Conservation (phyloP, 2,113 vertebrate genomes). For the Erythrolamprus reginae region DNA sequence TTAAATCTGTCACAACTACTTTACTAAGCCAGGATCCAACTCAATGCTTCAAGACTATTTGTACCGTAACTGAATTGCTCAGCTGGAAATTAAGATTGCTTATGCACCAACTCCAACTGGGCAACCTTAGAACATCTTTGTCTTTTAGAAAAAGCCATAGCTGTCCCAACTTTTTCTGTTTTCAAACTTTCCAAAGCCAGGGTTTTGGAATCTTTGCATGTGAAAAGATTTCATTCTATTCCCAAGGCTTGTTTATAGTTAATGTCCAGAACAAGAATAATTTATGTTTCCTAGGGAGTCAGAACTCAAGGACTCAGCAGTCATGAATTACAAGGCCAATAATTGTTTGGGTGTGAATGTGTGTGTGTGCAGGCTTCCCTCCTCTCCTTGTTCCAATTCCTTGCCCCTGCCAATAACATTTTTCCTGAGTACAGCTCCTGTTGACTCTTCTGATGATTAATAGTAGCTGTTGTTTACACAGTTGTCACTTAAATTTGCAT, state of each 20-base stretch:
- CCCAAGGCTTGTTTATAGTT: slow-evolving; percentile 27
- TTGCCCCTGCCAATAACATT: slow-evolving; percentile 66
- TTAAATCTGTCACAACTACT: background rate
- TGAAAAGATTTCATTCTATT: slow-evolving; percentile 26
- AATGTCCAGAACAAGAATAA: slow-evolving; percentile 48
- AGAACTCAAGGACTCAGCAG: slow-evolving; percentile 37
- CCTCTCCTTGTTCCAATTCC: slow-evolving; percentile 65
- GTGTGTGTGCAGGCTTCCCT: slow-evolving; percentile 49
- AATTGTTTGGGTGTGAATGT: slow-evolving; percentile 30
- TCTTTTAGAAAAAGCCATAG: slow-evolving; percentile 1
- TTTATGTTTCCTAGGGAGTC: slow-evolving; percentile 63
- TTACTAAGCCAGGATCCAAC: background rate
- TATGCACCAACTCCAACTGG: slow-evolving; percentile 1
- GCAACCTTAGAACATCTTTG: slow-evolving; percentile 1
- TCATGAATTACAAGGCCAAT: slow-evolving; percentile 58
- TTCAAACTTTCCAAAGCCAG: background rate
- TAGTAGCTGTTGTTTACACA: slow-evolving; percentile 74
- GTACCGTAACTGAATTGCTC: background rate
- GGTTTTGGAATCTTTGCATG: slow-evolving; percentile 24
- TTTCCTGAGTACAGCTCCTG: slow-evolving; percentile 54
- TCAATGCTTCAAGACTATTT: background rate
- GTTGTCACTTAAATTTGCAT: slow-evolving; percentile 75
- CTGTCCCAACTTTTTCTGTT: slow-evolving; percentile 11
- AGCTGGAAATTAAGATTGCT: slow-evolving; percentile 13
- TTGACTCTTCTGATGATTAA: slow-evolving; percentile 73